These are phyloP conservation scores for Eupithecia subumbrata DNA, from an alignment of 2,888 invertebrate species.

Conservation along the genomic window DNA sequence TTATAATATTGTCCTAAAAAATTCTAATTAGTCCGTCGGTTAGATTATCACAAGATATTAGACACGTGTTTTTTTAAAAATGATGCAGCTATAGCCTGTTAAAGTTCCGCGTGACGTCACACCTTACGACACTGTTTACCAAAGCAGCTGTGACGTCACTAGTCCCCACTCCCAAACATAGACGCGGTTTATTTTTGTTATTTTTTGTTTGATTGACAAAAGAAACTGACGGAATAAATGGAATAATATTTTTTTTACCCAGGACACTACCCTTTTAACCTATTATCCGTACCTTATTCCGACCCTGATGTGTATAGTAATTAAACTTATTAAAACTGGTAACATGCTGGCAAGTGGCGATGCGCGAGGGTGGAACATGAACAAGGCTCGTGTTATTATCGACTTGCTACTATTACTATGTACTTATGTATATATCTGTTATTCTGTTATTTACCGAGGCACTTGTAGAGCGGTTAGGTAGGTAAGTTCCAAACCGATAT, in stretches of 20 bases:
- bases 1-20: not conserved
- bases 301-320: slow-evolving; percentile 14
- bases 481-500: not conserved
- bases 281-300: not conserved
- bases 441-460: not conserved
- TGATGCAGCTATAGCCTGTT: too few relatives aligned
- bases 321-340: slow-evolving; percentile 21
- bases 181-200: too few relatives aligned
- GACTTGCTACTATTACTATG: slow-evolving; percentile 1
- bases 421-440: not conserved
- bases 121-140: too few relatives aligned
- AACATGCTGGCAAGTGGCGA: slow-evolving; percentile 13
- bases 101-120: too few relatives aligned
- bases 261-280: not conserved
- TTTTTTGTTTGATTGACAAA: too few relatives aligned
- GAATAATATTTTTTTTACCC: not conserved
- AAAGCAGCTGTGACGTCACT: too few relatives aligned
- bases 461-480: too few relatives aligned
- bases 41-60: too few relatives aligned
- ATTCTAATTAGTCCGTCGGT: too few relatives aligned
- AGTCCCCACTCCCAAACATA: too few relatives aligned
- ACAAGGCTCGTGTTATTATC: slow-evolving; percentile 16
- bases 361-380: slow-evolving; percentile 21
- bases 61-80: too few relatives aligned
- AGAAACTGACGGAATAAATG: too few relatives aligned